Percentiles rank a stretch among this genome's conserved stretches.
Conservation (phyloP, 2,113 vertebrate species). For the Brachionichthys hirsutus region DNA sequence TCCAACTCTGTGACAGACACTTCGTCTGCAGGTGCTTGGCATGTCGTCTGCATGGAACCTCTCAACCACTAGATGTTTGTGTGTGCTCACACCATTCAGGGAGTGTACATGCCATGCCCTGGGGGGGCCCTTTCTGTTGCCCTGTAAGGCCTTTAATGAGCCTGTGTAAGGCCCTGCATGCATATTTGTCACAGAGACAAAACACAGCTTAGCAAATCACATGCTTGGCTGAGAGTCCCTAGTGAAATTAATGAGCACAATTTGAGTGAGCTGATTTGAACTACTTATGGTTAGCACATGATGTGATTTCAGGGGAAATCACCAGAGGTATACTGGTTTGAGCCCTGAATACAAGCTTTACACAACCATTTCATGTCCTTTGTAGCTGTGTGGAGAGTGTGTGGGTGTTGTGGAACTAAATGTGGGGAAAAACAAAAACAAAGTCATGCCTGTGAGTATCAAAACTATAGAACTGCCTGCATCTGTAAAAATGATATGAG, state of each 20-base stretch:
- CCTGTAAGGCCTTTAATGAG: constrained; percentile 19
- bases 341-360: constrained; percentile 55
- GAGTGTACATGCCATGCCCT: constrained; percentile 38
- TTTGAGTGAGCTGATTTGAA: constrained; percentile 10
- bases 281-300: constrained; percentile 21
- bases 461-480: constrained; percentile 9
- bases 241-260: constrained; percentile 6
- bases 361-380: constrained; percentile 6
- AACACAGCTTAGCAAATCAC: constrained; percentile 10
- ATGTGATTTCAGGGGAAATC: constrained; percentile 54
- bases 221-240: constrained; percentile 5
- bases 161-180: constrained; percentile 6
- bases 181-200: background rate
- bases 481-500: constrained; percentile 15
- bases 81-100: constrained; percentile 16
- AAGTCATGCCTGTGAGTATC: constrained; percentile 27
- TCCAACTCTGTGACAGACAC: constrained; percentile 19
- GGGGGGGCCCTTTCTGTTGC: background rate
- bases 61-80: background rate
- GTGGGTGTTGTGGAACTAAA: constrained; percentile 25
- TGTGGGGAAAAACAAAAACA: constrained; percentile 6
- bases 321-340: constrained; percentile 64
- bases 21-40: constrained; percentile 7
- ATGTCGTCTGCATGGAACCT: constrained; percentile 18
- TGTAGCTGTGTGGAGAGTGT: constrained; percentile 15